A percentile compares a stretch with the other conserved stretches of the same genome.
These are phyloP conservation scores for Pachyramphus minor DNA, from an alignment of 2,113 vertebrate genomes.

Conservation along the genomic window DNA sequence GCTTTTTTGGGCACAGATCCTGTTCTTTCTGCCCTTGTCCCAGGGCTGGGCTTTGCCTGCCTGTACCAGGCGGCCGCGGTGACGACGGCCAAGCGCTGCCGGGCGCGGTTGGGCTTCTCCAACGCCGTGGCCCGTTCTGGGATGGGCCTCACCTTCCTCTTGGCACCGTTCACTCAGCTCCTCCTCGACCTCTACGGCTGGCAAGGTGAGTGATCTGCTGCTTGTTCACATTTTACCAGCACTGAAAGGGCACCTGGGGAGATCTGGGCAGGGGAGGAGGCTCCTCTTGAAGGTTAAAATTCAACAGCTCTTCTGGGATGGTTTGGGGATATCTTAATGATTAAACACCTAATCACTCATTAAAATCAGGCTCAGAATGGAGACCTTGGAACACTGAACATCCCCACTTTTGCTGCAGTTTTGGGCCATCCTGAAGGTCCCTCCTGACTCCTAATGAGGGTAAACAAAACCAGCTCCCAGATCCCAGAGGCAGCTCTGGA, in stretches of 20 bases:
- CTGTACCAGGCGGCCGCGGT: slow-evolving; percentile 86
- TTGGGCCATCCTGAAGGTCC: not conserved
- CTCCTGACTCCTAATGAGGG: accelerated
- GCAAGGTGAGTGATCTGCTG: slow-evolving; percentile 77
- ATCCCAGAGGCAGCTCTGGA: not conserved
- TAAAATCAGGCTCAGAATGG: not conserved
- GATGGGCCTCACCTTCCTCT: slow-evolving; percentile 89
- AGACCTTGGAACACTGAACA: not conserved
- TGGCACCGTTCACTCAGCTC: slow-evolving; percentile 87
- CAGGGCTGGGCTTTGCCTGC: slow-evolving; percentile 87
- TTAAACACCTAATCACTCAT: not conserved
- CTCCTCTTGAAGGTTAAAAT: not conserved
- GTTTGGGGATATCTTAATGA: not conserved
- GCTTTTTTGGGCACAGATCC: accelerated
- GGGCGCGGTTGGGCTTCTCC: slow-evolving; percentile 79
- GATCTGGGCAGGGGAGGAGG: not conserved
- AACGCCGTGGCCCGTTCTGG: slow-evolving; percentile 87
- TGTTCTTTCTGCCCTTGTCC: not conserved
- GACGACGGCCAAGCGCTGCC: slow-evolving; percentile 82
- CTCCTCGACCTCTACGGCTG: slow-evolving; percentile 85
- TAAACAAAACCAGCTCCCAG: not conserved
- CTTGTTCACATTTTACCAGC: accelerated
- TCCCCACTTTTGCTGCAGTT: not conserved
- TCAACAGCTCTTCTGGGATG: not conserved
- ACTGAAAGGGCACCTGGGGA: accelerated